Evolutionary conservation across 2,888 invertebrate genomes (phyloP), one percentile per base, ranked within the genome.

Genomic region (Arrhopalites spinosus): DNA sequence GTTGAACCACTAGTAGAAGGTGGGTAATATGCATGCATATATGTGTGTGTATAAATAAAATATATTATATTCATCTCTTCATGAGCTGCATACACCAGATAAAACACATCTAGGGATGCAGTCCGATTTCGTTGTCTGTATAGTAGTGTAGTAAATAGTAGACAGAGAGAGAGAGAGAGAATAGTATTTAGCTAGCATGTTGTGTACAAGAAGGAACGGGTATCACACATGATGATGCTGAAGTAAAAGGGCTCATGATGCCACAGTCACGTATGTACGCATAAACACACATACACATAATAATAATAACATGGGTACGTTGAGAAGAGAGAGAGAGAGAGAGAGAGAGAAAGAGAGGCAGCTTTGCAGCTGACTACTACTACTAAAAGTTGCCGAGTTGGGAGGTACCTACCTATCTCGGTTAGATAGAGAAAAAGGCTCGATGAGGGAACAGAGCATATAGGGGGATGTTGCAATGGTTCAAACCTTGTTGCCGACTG

Each of bases 381-480:
- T 36, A 36, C 36, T 36, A 68, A 50, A 43, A 68, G 68, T 68
- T 68, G 68, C 68, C 50, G 68, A 68, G 68, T 68, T 50, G 68
- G 68, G 68, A 68, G 45, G 68, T 68, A 68, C 47, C 43, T 67
- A 45, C 29, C 68, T 68, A 25, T 47, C 47, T 68, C 50, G 47
- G 43, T 36, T 25, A 25, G 27, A 25, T 17, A 25, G 25, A 50
- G 45, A n/a, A 59, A 59, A 59, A 59, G 59, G 59, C 59, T 59
- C 47, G 50, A 68, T 43, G 30, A 64, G 47, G 68, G 68, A 59
- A 36, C 70, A 15, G 15, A 27, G 27, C 17, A 20, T n/a, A 36
- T 45, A n/a, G 45, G 75, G 69, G 70, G 69, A 70, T 71, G 71
- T 75, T 72, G 72, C 72, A 75, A 75, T 75, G 75, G 69, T 71